These are phyloP conservation scores for Hyperopisus bebe DNA, from an alignment of 2,113 vertebrate genomes.

Conservation along the genomic window DNA sequence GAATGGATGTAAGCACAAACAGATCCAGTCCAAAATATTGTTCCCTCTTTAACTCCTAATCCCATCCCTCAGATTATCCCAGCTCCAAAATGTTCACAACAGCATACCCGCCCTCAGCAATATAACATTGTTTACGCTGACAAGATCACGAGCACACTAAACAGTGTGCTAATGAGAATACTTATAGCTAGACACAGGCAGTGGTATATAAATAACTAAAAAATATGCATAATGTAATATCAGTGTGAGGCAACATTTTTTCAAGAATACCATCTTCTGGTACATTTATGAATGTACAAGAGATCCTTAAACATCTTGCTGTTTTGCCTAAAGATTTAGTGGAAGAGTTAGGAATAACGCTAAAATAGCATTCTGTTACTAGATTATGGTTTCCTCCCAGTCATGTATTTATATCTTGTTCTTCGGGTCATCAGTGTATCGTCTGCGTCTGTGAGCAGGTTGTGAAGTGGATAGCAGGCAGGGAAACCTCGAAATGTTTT, in stretches of 20 bases:
- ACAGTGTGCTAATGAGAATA: neutral
- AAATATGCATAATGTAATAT: neutral
- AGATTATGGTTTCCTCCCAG: neutral
- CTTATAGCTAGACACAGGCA: neutral
- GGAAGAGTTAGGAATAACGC: neutral
- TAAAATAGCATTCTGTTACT: neutral
- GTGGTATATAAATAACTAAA: neutral
- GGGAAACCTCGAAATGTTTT: neutral
- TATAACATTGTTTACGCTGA: neutral
- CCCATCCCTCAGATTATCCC: neutral
- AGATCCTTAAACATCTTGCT: neutral
- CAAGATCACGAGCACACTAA: neutral
- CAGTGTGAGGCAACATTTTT: neutral
- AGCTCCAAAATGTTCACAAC: neutral
- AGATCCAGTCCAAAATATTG: neutral
- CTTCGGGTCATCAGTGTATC: neutral
- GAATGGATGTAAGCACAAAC: neutral
- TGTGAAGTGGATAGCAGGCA: neutral
- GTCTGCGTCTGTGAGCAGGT: neutral
- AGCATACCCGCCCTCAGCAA: neutral
- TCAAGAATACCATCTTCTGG: neutral
- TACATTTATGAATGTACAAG: neutral
- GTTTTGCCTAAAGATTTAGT: neutral
- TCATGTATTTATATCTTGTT: neutral
- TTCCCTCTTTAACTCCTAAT: neutral